Base-by-base conservation (phyloP, 2,888 invertebrate species). In the Andrena bucephala region DNA sequence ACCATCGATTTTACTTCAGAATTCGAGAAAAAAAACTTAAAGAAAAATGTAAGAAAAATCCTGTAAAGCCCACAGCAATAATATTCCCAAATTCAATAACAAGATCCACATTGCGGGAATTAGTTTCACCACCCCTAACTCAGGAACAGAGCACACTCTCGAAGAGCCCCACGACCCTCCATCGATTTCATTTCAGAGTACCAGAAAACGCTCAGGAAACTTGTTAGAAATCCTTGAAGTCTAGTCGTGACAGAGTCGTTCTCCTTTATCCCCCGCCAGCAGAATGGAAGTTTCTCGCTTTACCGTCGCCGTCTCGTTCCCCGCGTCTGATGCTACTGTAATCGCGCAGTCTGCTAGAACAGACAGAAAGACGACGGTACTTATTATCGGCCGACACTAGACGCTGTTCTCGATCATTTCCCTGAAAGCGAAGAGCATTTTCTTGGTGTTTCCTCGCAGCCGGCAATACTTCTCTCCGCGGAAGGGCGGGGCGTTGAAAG, bases 381-480 rank as follows among this genome's bases (percentile, higher is more conserved):
- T 73, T 72, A 81, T 79, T 79, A 81, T 73, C 67, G 48, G 57
- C 16, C n/a, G 5, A 20, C 20, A 13, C 81, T 29, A 42, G 42
- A 13, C 42, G 42, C 62, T 29, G 24, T 36, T 50, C 79, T 31
- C 67, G 50, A 57, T 78, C n/a, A 20, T 60, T 29, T 52, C 16
- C 10, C 33, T 13, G 67, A 33, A 10, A 42, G 57, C 42, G 31
- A 3, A 24, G 29, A 31, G n/a, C 6, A n/a, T 60, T 10, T 13
- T 4, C 27, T 66, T 16, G 69, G 27, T 24, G 24, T 57, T 57
- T 24, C 8, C 20, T 62, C 42, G 13, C 31, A 62, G 8, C 31
- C 60, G 3, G 20, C 24, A 48, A 71, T 73, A 52, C 4, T 20
- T 36, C 27, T 1, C 42, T 24, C 16, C 29, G 13, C 48, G 62